Evolutionary conservation across 2,888 invertebrate species (phyloP), one percentile per base, ranked within the genome.

Genomic region (Cerastis leucographa): DNA sequence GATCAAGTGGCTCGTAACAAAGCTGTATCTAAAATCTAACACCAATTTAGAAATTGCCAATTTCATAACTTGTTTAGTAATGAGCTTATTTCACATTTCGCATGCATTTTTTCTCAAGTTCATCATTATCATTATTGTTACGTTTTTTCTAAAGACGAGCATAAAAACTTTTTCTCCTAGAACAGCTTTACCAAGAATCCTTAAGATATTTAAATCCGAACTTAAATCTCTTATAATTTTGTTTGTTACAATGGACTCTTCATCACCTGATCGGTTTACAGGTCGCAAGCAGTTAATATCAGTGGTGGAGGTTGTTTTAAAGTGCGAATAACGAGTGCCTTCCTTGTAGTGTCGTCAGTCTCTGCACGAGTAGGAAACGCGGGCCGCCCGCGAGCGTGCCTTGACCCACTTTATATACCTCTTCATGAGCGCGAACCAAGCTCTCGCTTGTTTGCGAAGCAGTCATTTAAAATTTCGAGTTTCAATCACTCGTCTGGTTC

Each of bases 321-420:
- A 90, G 90, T 90, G 88, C 83, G 89, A 91, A 89, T 95, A 95
- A 95, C 92, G 91, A 94, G 93, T 90, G 91, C 90, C 94, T 95
- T 96, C 95, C 95, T 95, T 90, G 90, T 93, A 89, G 86, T 87
- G 84, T 90, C 89, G 90, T 86, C 86, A 84, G 87, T 85, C 85
- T 88, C 83, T 89, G 88, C 83, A 81, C 88, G 88, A 92, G 94
- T 94, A 96, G 96, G 95, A 96, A 96, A 94, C 94, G 92, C 87
- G 87, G 90, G 85, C 90, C 91, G 93, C 90, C 92, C 89, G 92
- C 93, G 89, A 91, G 85, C 88, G 90, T 89, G 94, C 96, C 96
- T 96, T 96, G 96, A 96, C 96, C 96, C 92, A 96, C 93, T 95
- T 95, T 74, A 77, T 62, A 83, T 80, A 85, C 86, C 82, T 89